Percentiles rank a stretch among this genome's conserved stretches.
These are phyloP conservation scores for Catonia carolina DNA, from an alignment of 2,888 invertebrate species.

Conservation along the genomic window DNA sequence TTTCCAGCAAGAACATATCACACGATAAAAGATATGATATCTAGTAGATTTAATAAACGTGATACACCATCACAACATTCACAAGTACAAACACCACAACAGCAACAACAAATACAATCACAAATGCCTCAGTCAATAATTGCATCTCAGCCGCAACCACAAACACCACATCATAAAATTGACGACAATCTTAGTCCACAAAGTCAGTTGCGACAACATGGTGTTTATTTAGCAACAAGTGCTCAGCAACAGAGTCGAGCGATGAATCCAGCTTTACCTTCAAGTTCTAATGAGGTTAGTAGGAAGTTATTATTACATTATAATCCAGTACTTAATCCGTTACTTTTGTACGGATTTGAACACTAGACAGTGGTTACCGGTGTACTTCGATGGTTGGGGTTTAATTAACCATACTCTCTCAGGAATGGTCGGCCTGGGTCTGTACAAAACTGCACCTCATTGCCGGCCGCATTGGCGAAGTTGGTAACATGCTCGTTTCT, in stretches of 20 bases:
- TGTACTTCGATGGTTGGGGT: too few relatives aligned
- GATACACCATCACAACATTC: conserved; percentile 40
- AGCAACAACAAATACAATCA: conserved; percentile 25
- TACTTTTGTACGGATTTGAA: too few relatives aligned
- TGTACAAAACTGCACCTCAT: too few relatives aligned
- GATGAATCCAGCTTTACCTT: conserved; percentile 4
- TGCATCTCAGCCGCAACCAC: neutral
- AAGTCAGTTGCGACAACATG: conserved; percentile 36
- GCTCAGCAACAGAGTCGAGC: conserved; percentile 16
- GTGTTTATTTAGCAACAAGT: conserved; percentile 34
- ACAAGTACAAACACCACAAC: conserved; percentile 26
- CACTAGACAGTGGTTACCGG: too few relatives aligned
- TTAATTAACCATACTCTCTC: too few relatives aligned
- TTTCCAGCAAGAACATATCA: conserved; percentile 57
- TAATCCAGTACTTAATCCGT: too few relatives aligned
- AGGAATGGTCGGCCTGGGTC: too few relatives aligned
- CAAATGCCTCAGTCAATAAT: conserved; percentile 18
- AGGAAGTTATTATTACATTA: too few relatives aligned
- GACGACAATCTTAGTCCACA: conserved; percentile 34
- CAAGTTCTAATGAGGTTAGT: conserved; percentile 19
- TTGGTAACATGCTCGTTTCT: too few relatives aligned
- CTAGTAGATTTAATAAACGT: conserved; percentile 65
- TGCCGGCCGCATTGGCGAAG: too few relatives aligned
- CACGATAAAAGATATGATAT: conserved; percentile 76
- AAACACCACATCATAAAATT: conserved; percentile 7